Conservation (phyloP, 2,797 vertebrate species). For the Fratercula arctica region DNA sequence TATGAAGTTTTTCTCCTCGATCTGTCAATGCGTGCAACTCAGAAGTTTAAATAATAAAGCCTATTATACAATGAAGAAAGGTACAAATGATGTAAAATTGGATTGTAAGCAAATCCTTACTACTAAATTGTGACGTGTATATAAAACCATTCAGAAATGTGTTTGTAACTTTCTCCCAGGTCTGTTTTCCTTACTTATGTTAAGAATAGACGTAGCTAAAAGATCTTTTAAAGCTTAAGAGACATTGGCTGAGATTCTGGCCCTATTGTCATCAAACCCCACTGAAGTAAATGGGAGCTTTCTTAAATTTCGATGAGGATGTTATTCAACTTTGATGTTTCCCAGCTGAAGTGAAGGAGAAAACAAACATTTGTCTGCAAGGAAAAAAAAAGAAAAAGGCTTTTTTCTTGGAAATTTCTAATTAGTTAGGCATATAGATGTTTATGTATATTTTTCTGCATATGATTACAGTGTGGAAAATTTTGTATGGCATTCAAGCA, state of each 20-base stretch:
- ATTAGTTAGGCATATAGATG: neutral
- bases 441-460: neutral
- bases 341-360: neutral
- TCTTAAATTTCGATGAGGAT: neutral
- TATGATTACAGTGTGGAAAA: neutral
- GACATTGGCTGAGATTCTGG: neutral
- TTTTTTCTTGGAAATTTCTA: neutral
- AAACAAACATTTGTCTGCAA: neutral
- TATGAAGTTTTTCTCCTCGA: neutral
- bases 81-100: neutral
- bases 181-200: neutral
- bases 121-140: neutral
- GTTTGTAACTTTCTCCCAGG: neutral
- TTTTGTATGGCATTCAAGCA: neutral
- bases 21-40: neutral
- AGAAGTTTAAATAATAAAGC: neutral
- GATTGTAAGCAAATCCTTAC: neutral
- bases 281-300: neutral
- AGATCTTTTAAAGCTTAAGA: neutral
- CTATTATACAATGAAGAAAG: neutral
- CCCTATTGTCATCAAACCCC: fast-evolving
- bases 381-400: fast-evolving
- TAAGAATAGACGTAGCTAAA: neutral
- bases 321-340: neutral
- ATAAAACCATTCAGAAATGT: neutral